phyloP scores from a whole-genome alignment of 2,888 invertebrate genomes.

The Lasioglossum malachurum region DNA sequence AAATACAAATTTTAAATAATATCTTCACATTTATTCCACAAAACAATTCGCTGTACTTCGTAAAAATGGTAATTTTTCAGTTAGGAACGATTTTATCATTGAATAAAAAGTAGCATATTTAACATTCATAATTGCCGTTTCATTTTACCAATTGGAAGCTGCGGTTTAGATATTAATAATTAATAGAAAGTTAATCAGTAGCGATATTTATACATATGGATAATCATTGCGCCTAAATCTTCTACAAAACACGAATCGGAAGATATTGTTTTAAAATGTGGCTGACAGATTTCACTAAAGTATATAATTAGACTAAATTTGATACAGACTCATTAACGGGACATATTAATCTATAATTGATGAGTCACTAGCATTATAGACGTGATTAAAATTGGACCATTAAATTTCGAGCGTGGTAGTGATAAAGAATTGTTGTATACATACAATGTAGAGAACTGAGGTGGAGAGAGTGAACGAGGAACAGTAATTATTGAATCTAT shows the following conservation, averaged over 20 bases:
- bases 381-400: background rate
- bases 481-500: background rate
- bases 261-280: background rate
- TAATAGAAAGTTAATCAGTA: background rate
- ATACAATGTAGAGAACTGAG: background rate
- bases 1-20: background rate
- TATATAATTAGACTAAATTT: background rate
- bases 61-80: background rate
- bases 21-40: background rate
- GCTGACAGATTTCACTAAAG: background rate
- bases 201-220: background rate
- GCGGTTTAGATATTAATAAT: background rate
- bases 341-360: slow-evolving; percentile 10
- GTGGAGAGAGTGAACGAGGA: background rate
- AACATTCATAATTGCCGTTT: background rate
- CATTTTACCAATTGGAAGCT: background rate
- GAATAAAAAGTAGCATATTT: background rate
- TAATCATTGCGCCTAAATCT: background rate
- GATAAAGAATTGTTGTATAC: background rate
- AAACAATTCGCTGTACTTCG: background rate
- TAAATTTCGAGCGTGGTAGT: background rate
- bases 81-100: background rate
- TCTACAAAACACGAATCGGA: background rate
- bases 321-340: background rate
- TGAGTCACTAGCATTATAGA: background rate